phyloP scores from a whole-genome alignment of 2,888 invertebrate genomes.

The Troides aeacus region DNA sequence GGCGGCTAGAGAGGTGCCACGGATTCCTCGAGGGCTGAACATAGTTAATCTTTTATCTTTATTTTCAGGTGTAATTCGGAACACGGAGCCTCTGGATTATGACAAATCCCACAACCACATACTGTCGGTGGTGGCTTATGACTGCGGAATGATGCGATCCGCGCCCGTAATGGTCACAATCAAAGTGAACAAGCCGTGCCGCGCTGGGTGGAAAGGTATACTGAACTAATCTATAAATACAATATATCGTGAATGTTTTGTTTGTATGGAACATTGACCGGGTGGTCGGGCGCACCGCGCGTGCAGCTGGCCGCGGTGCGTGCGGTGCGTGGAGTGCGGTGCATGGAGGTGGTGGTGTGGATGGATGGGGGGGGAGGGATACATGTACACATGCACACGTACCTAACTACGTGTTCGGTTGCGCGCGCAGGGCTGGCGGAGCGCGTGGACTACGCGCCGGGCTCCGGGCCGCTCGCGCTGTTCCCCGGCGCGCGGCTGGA shows the following conservation, averaged over 20 bases:
- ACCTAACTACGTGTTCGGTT: too few species aligned
- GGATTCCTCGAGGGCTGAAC: too few species aligned
- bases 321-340: too few species aligned
- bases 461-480: slow-evolving; percentile 88
- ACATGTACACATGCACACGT: too few species aligned
- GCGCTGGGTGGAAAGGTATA: slow-evolving; percentile 88
- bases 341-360: too few species aligned
- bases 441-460: slow-evolving; percentile 92
- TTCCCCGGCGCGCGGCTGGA: slow-evolving; percentile 93
- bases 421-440: slow-evolving; percentile 84
- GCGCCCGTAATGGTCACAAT: slow-evolving; percentile 97
- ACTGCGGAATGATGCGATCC: slow-evolving; percentile 97
- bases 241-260: too few species aligned
- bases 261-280: too few species aligned
- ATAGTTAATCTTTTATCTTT: neutral
- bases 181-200: slow-evolving; percentile 91
- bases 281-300: too few species aligned
- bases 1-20: too few species aligned
- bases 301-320: too few species aligned
- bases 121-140: slow-evolving; percentile 96
- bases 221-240: neutral
- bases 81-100: slow-evolving; percentile 95
- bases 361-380: too few species aligned
- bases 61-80: slow-evolving; percentile 87
- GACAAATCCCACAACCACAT: slow-evolving; percentile 97